Base-by-base conservation (phyloP, 2,888 invertebrate genomes). In the Laspeyria flexula region DNA sequence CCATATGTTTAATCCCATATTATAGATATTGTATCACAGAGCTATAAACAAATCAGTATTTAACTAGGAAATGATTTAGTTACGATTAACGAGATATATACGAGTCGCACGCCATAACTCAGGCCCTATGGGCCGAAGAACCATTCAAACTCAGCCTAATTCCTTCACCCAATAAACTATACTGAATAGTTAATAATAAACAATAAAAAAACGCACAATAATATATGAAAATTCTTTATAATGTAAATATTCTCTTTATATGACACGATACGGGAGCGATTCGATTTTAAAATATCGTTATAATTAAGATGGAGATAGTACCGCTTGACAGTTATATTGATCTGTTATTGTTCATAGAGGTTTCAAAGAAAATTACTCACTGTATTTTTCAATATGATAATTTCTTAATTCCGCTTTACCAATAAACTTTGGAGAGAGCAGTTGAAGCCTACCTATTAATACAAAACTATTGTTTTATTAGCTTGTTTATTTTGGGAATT, bases 171-270 rank as follows among this genome's bases (percentile, higher is more conserved):
- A 65, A 65, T 76, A 77, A 82, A 78, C 65, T 63, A 62, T 62
- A 49, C 61, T 65, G 63, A 64, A 71, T 71, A 66, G 70, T 72
- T 71, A 73, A 76, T 77, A 78, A 80, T 77, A 75, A 75, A 78
- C 71, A 77, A 77, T 81, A 79, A 80, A 75, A 77, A 77, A 75
- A 73, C 63, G 57, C 54, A 75, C 71, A 77, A 79, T 76, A 79
- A 75, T 67, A 67, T 62, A 73, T 74, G 65, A 75, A 77, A 74
- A 75, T 74, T 76, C 64, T 74, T 73, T 62, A 38, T 13, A 64
- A 52, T 61, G 60, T 63, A 60, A 64, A 57, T 37, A 55, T 43
- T 27, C 10, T 46, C 12, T 71, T 82, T 77, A 65, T n/a, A 39
- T 0, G 13, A 2, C 2, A 59, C 78, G 78, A 73, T 23, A 58